Conservation (phyloP, 2,888 invertebrate species). For the Drosophila longiperda region DNA sequence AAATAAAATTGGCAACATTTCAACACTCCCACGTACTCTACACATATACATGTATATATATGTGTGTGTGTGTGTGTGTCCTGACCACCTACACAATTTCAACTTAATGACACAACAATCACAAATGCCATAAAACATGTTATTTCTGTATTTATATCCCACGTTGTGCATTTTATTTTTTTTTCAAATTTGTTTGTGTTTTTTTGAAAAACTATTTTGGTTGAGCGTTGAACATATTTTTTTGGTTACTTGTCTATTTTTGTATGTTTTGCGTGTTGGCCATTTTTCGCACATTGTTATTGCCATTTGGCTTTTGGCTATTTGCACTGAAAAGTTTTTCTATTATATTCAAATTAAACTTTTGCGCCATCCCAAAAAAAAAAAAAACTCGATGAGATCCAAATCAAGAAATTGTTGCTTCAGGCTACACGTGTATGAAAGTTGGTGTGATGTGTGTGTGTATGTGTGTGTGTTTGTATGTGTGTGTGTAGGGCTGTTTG, state of each 20-base stretch:
- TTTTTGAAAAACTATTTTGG: constrained; percentile 55
- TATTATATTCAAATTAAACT: constrained; percentile 81
- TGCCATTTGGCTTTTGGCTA: constrained; percentile 62
- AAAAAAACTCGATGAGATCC: constrained; percentile 9
- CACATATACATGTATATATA: constrained; percentile 1
- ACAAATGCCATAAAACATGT: constrained; percentile 81
- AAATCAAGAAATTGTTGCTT: constrained; percentile 64
- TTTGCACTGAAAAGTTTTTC: constrained; percentile 71
- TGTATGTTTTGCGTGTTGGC: constrained; percentile 26
- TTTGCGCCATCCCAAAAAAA: constrained; percentile 35
- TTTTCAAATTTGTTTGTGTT: constrained; percentile 19
- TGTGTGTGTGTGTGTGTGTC: constrained; percentile 23
- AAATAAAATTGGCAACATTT: constrained; percentile 69
- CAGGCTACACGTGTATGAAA: constrained; percentile 25
- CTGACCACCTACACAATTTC: constrained; percentile 79
- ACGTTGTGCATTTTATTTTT: constrained; percentile 4
- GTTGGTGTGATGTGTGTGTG: neutral
- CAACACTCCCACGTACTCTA: constrained; percentile 51
- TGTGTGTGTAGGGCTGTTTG: neutral
- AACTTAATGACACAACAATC: constrained; percentile 81
- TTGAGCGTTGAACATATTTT: constrained; percentile 32
- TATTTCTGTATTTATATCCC: constrained; percentile 32
- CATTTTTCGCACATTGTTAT: constrained; percentile 50
- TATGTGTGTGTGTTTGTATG: neutral
- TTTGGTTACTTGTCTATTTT: constrained; percentile 37